Base-by-base conservation (phyloP, 2,113 vertebrate species). In the Herpetotheres cachinnans region DNA sequence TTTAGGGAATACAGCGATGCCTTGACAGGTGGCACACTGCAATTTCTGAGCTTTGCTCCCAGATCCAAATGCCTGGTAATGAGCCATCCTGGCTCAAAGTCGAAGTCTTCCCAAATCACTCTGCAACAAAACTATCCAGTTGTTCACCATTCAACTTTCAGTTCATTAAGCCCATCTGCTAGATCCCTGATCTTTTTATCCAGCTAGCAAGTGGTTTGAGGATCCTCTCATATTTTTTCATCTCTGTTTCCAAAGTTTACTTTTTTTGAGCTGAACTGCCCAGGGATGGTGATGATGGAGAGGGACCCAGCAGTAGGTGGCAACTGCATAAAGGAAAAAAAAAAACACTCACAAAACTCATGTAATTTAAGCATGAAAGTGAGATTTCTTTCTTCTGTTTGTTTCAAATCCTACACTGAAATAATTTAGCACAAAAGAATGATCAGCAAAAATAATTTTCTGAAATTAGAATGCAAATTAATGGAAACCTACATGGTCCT, bases 331-430 rank as follows among this genome's bases (percentile, higher is more conserved):
- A 61, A 63, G 40, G 4, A 16, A 56, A 78, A 47, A 49, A n/a
- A 5, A 6, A 4, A 0, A 1, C 0, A 17, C 46, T 34, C 25
- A 40, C 16, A 58, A 67, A 79, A 54, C 9, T 71, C 7, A 52
- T 4, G 22, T 5, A 63, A 63, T 82, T 91, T 78, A 58, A 85
- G 16, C 17, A 27, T 30, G 42, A 88, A 74, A 94, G 27, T 59
- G 22, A 52, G 34, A 56, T 59, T 88, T 84, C 54, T 47, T 89
- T 74, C 52, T 90, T 70, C 38, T 20, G 20, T 67, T 42, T 66
- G 40, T 71, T 83, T 83, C 49, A 76, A 71, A 71, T 63, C 52
- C 30, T 52, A 56, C 38, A 59, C 11, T 24, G 12, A 92, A 50
- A 26, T 52, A 67, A 40, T 84, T 93, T 52, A 91, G 76, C 26